Percentiles rank a stretch among this genome's conserved stretches.
These are phyloP conservation scores for Sesamia nonagrioides DNA, from an alignment of 1,140 invertebrate species.

Conservation along the genomic window DNA sequence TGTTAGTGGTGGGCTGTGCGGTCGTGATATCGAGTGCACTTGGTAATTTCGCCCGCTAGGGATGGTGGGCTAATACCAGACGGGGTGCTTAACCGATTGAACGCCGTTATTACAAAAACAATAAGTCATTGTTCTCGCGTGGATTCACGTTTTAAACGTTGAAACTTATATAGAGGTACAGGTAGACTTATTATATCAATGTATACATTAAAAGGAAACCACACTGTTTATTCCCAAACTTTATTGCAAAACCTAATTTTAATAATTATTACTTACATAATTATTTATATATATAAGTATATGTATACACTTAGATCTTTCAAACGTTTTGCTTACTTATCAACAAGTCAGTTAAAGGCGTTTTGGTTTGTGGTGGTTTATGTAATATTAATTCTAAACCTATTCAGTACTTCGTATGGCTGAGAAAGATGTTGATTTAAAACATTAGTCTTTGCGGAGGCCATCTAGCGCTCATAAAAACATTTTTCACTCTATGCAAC, in stretches of 20 bases:
- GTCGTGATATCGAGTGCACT: too few relatives aligned
- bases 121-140: too few relatives aligned
- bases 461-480: background rate
- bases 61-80: too few relatives aligned
- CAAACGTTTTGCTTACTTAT: conserved; percentile 35
- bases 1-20: too few relatives aligned
- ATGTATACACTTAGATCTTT: conserved; percentile 35
- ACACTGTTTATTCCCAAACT: conserved; percentile 51
- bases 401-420: conserved; percentile 35
- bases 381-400: conserved; percentile 15
- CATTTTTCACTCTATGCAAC: too few relatives aligned
- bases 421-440: conserved; percentile 30
- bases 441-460: conserved; percentile 10
- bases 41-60: too few relatives aligned
- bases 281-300: conserved; percentile 13
- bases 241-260: conserved; percentile 56
- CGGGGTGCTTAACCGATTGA: too few relatives aligned
- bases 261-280: conserved; percentile 46
- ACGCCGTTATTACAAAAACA: too few relatives aligned
- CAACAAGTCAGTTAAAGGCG: conserved; percentile 47
- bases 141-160: too few relatives aligned
- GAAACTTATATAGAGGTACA: too few relatives aligned
- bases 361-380: conserved; percentile 38
- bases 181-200: background rate
- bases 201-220: background rate